Conservation (phyloP, 2,797 vertebrate genomes). For the Halcyon badia region DNA sequence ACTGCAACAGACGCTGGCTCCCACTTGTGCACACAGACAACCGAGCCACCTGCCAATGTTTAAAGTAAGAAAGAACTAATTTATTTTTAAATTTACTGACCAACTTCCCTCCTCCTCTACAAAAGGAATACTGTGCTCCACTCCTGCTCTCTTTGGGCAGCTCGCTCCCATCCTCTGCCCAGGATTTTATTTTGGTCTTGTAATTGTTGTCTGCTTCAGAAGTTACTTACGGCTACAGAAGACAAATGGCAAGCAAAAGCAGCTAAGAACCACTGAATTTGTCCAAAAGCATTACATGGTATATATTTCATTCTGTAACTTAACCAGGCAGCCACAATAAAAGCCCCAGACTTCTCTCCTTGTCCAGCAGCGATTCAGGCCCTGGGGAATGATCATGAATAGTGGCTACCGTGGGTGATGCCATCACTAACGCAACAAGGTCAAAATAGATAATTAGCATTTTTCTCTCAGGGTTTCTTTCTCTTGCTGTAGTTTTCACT, state of each 20-base stretch:
- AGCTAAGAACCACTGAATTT: constrained; percentile 39
- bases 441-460: constrained; percentile 56
- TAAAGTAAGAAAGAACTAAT: constrained; percentile 24
- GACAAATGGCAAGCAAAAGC: constrained; percentile 27
- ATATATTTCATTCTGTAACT: constrained; percentile 66
- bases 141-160: not conserved
- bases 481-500: not conserved
- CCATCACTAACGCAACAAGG: constrained; percentile 30
- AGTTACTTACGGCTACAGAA: constrained; percentile 22
- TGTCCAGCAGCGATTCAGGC: constrained; percentile 43
- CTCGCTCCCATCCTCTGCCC: not conserved
- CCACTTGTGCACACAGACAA: not conserved
- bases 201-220: constrained; percentile 3
- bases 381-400: not conserved
- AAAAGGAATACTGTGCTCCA: not conserved
- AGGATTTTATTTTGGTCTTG: not conserved
- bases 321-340: constrained; percentile 52
- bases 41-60: constrained; percentile 2
- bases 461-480: constrained; percentile 38
- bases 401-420: constrained; percentile 54
- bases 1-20: not conserved
- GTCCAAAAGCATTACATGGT: constrained; percentile 56
- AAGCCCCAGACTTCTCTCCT: constrained; percentile 19
- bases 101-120: not conserved
- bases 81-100: constrained; percentile 7